phyloP scores from a whole-genome alignment of 1,140 invertebrate species.

The Mactra quadrangularis region DNA sequence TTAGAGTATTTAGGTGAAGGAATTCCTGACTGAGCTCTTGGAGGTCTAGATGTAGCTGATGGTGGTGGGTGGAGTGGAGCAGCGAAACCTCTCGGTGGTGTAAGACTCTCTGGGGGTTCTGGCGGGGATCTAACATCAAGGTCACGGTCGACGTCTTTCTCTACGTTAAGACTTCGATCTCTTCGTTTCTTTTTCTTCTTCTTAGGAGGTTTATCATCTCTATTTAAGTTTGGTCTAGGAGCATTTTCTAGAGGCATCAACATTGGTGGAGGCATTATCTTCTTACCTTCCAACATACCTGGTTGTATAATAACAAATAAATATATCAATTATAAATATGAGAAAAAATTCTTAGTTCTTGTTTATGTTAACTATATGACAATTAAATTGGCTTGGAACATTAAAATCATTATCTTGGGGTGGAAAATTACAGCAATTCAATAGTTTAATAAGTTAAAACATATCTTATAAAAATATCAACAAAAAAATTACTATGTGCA shows the following conservation, averaged over 20 bases:
- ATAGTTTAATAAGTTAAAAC: no score
- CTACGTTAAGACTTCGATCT: slow-evolving; percentile 52
- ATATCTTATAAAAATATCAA: no score
- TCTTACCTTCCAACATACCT: slow-evolving; percentile 76
- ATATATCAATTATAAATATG: no score
- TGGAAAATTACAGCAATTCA: no score
- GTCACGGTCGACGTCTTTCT: slow-evolving; percentile 72
- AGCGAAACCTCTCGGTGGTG: slow-evolving; percentile 75
- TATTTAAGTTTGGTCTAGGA: slow-evolving; percentile 69
- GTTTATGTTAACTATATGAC: no score
- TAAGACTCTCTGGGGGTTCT: slow-evolving; percentile 71
- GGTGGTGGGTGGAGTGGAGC: slow-evolving; percentile 77
- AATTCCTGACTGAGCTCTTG: slow-evolving; percentile 66
- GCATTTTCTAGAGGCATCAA: slow-evolving; percentile 78
- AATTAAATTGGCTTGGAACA: no score
- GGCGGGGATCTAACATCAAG: slow-evolving; percentile 70
- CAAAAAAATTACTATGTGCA: no score
- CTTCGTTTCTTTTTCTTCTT: slow-evolving; percentile 77
- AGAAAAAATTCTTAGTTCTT: no score
- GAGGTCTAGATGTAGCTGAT: slow-evolving; percentile 66
- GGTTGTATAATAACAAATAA: background rate
- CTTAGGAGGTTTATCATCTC: slow-evolving; percentile 65
- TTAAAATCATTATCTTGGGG: no score
- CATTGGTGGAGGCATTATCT: slow-evolving; percentile 74
- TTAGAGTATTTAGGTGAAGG: slow-evolving; percentile 75